These are phyloP conservation scores for Dermochelys coriacea DNA, from an alignment of 2,797 vertebrate species.

Conservation along the genomic window DNA sequence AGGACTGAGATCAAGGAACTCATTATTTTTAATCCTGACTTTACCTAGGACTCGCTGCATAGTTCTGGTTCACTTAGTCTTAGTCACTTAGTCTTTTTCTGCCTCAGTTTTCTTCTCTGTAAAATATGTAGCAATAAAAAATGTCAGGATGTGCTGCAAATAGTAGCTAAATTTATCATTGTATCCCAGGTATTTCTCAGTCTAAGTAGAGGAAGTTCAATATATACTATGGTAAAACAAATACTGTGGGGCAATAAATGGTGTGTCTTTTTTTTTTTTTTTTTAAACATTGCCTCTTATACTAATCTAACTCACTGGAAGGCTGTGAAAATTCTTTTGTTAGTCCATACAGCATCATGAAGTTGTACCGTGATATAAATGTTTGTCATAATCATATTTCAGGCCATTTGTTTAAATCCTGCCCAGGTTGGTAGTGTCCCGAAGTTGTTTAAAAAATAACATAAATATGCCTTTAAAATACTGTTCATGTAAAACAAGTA, in stretches of 20 bases:
- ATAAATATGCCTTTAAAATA: background rate
- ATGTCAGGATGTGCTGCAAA: background rate
- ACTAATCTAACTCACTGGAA: background rate
- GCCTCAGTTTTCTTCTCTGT: conserved; percentile 11
- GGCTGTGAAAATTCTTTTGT: background rate
- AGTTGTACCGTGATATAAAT: background rate
- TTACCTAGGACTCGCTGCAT: background rate
- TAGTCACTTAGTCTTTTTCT: background rate
- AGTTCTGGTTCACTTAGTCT: background rate
- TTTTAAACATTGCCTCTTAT: background rate
- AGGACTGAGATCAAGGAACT: background rate
- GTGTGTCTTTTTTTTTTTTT: background rate
- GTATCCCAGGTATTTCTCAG: background rate
- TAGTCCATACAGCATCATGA: background rate
- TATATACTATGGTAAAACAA: background rate
- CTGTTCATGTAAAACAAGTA: background rate
- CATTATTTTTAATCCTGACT: conserved; percentile 6
- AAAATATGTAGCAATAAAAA: background rate
- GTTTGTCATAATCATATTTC: background rate
- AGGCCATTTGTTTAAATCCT: background rate
- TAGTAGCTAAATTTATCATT: background rate
- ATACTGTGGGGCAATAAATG: background rate
- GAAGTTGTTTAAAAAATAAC: background rate
- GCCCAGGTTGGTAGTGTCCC: background rate
- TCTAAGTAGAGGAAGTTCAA: background rate